Conservation (phyloP, 2,888 invertebrate species). For the Leptinotarsa peninsularis region DNA sequence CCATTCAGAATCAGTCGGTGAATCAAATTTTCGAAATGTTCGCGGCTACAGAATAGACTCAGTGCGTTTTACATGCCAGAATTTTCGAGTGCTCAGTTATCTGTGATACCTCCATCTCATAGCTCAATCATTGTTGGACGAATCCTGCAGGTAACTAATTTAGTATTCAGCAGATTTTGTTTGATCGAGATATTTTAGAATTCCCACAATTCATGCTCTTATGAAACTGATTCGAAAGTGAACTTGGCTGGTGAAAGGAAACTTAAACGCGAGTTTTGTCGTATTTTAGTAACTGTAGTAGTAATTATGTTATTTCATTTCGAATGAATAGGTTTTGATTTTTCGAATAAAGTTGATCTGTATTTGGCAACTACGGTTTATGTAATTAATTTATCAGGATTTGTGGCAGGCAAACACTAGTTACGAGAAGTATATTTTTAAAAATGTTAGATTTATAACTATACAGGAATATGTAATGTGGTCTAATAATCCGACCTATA, state of each 20-base stretch:
- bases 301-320: constrained; percentile 3
- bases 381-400: background rate
- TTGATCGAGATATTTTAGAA: constrained; percentile 23
- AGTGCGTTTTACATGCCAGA: constrained; percentile 24
- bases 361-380: background rate
- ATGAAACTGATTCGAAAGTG: constrained; percentile 47
- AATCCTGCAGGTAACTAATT: constrained; percentile 35
- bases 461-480: no score
- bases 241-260: constrained; percentile 48
- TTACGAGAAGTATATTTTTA: no score
- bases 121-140: constrained; percentile 36
- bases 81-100: constrained; percentile 41
- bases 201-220: constrained; percentile 30
- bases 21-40: constrained; percentile 17
- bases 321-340: background rate
- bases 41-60: constrained; percentile 8
- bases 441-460: no score
- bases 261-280: constrained; percentile 34
- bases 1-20: background rate
- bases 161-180: constrained; percentile 3
- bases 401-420: no score
- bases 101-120: constrained; percentile 41
- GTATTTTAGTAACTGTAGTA: constrained; percentile 32
- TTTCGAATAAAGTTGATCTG: background rate
- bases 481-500: no score